Percentiles rank a stretch among this genome's conserved stretches.
These are phyloP conservation scores for Lipotes vexillifer DNA, from an alignment of 2,113 vertebrate genomes.

Conservation along the genomic window DNA sequence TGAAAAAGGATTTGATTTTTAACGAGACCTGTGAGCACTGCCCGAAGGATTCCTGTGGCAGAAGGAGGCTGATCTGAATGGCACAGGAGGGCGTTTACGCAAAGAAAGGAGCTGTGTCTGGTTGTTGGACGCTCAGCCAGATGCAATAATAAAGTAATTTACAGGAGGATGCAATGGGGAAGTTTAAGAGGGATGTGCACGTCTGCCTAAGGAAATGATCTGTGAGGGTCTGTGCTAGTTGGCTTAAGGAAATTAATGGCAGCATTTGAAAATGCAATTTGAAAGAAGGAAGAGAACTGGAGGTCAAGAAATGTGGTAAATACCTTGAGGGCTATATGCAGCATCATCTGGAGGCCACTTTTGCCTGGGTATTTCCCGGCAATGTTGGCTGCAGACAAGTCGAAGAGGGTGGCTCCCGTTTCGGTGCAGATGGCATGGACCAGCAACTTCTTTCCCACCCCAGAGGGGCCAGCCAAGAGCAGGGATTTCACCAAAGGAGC, in stretches of 20 bases:
- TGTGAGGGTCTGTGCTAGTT: rapidly evolving
- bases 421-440: slow-evolving; percentile 88
- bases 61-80: neutral
- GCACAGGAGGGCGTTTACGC: neutral
- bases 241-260: neutral
- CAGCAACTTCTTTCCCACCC: slow-evolving; percentile 89
- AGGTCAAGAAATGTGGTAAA: rapidly evolving
- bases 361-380: slow-evolving; percentile 83
- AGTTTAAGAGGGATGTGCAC: rapidly evolving
- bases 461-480: slow-evolving; percentile 83
- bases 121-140: neutral
- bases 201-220: neutral
- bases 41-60: neutral
- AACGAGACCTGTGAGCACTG: rapidly evolving
- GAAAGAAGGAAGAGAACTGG: rapidly evolving
- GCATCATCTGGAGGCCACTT: slow-evolving; percentile 79
- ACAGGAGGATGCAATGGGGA: rapidly evolving
- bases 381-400: slow-evolving; percentile 80
- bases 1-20: neutral
- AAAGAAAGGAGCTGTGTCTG: neutral
- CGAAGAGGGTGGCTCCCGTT: slow-evolving; percentile 90
- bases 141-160: neutral
- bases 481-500: slow-evolving; percentile 84
- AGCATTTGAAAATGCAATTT: rapidly evolving
- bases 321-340: slow-evolving; percentile 89